Evolutionary conservation across 2,888 invertebrate species (phyloP).

Genomic region (Spisula subtruncata): DNA sequence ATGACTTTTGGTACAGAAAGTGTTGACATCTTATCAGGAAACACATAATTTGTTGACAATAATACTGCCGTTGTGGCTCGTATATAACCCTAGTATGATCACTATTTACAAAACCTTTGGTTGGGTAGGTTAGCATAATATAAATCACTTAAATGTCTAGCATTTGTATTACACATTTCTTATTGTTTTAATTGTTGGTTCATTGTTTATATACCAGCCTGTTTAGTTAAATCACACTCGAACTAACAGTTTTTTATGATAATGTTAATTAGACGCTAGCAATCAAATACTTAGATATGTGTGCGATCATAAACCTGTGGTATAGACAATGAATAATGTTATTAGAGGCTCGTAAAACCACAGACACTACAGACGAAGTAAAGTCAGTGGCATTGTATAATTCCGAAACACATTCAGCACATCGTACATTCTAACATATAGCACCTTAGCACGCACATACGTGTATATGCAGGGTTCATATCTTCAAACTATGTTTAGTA

Average conservation of each 20-base stretch:
- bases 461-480: no score
- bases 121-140: neutral
- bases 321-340: neutral
- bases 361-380: neutral
- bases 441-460: no score
- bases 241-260: neutral
- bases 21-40: no score
- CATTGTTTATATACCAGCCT: neutral
- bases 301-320: neutral
- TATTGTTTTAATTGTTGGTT: neutral
- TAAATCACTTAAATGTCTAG: neutral
- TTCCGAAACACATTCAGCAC: neutral
- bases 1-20: no score
- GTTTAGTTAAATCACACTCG: neutral
- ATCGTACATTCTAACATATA: neutral
- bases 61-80: neutral
- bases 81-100: neutral
- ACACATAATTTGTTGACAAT: neutral
- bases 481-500: no score
- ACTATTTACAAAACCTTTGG: neutral
- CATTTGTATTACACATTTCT: neutral
- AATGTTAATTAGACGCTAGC: neutral
- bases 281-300: neutral
- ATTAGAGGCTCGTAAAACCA: no score
- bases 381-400: no score